A percentile compares a stretch with the other conserved stretches of the same genome.
Conservation (phyloP, 1,140 invertebrate genomes). For the Ips nitidus region DNA sequence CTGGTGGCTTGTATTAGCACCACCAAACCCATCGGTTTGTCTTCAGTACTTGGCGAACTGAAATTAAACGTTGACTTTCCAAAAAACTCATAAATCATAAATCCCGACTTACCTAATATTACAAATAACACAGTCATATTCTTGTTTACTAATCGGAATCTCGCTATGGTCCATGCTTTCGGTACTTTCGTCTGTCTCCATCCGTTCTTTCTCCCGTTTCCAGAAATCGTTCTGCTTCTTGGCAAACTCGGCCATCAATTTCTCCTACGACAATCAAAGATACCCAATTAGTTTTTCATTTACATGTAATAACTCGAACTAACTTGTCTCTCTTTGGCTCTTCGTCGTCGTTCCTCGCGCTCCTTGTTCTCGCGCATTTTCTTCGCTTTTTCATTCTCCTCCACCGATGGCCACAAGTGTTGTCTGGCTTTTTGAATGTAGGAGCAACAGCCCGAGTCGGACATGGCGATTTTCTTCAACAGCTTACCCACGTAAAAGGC, state of each 20-base stretch:
- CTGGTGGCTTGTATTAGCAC: slow-evolving; percentile 85
- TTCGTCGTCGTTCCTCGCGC: slow-evolving; percentile 76
- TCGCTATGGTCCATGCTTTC: slow-evolving; percentile 50
- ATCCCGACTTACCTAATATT: slow-evolving; percentile 53
- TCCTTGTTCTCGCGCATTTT: slow-evolving; percentile 71
- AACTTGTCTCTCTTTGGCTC: slow-evolving; percentile 81
- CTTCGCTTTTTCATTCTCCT: slow-evolving; percentile 74
- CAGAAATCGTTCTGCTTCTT: slow-evolving; percentile 88
- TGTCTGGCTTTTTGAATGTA: slow-evolving; percentile 62
- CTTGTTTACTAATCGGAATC: slow-evolving; percentile 66
- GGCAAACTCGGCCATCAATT: slow-evolving; percentile 91
- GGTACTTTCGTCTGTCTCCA: slow-evolving; percentile 61
- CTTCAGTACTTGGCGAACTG: slow-evolving; percentile 78
- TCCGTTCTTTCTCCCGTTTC: slow-evolving; percentile 63
- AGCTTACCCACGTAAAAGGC: slow-evolving; percentile 81
- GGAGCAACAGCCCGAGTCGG: slow-evolving; percentile 66
- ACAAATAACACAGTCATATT: slow-evolving; percentile 96
- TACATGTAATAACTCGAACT: background rate
- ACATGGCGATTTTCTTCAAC: slow-evolving; percentile 68
- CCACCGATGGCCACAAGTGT: slow-evolving; percentile 74
- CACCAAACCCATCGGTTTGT: slow-evolving; percentile 88
- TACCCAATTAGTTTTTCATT: background rate
- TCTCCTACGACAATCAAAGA: slow-evolving; percentile 55
- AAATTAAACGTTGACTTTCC: slow-evolving; percentile 8
- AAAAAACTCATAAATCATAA: background rate